Percentiles rank a stretch among this genome's conserved stretches.
phyloP scores from a whole-genome alignment of 2,888 invertebrate species.

The Parnassius mnemosyne region DNA sequence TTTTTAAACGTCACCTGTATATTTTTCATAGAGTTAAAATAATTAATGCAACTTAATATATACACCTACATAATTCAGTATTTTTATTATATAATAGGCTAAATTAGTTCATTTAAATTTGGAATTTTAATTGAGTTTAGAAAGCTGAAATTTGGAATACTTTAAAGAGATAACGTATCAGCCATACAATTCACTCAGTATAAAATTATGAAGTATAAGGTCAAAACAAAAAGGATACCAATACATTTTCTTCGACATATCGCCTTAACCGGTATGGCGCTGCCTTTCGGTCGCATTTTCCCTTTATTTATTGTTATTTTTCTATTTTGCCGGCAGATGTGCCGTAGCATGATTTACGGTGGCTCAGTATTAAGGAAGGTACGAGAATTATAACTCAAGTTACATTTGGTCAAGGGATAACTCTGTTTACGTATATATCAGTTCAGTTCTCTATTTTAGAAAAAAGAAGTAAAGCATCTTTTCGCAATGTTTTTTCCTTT shows the following conservation, averaged over 20 bases:
- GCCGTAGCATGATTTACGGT: slow-evolving; percentile 72
- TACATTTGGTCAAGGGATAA: slow-evolving; percentile 44
- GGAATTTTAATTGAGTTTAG: no score
- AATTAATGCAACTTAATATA: no score
- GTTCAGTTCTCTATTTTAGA: neutral
- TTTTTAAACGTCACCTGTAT: no score
- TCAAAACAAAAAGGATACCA: slow-evolving; percentile 11
- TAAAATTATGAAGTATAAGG: slow-evolving; percentile 19
- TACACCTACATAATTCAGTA: no score
- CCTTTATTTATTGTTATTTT: slow-evolving; percentile 80
- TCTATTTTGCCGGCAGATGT: slow-evolving; percentile 80
- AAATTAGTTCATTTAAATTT: no score
- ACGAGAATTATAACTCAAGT: slow-evolving; percentile 62
- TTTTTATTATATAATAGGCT: no score
- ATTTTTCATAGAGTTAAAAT: no score
- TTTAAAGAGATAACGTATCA: no score
- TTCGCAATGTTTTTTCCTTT: no score
- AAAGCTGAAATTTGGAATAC: no score
- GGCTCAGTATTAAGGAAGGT: slow-evolving; percentile 67
- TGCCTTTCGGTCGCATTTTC: slow-evolving; percentile 45
- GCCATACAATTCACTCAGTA: neutral
- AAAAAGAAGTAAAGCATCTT: no score
- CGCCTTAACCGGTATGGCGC: slow-evolving; percentile 45
- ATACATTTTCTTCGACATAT: slow-evolving; percentile 46
- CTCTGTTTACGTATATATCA: slow-evolving; percentile 8